These are phyloP conservation scores for Siniperca undulata DNA, from an alignment of 2,797 vertebrate species.

Conservation along the genomic window DNA sequence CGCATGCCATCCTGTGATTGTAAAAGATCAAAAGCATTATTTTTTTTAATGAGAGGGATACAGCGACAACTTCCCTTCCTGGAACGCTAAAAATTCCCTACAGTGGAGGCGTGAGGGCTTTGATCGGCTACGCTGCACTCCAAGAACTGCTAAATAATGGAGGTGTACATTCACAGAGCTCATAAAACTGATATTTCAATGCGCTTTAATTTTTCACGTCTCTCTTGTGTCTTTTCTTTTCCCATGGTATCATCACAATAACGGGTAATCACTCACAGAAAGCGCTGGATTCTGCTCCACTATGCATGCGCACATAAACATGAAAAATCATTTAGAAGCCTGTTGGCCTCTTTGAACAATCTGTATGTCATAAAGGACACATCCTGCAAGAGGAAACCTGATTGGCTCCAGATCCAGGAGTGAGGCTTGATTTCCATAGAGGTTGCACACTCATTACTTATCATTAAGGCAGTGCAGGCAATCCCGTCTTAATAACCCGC, in stretches of 20 bases:
- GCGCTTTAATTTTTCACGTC: constrained; percentile 26
- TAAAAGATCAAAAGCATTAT: constrained; percentile 72
- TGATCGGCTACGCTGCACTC: constrained; percentile 62
- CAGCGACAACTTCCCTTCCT: constrained; percentile 63
- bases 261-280: not conserved
- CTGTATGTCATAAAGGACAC: constrained; percentile 5
- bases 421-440: constrained; percentile 57
- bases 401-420: constrained; percentile 24
- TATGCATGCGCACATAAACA: not conserved
- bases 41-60: constrained; percentile 35
- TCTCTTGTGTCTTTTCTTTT: not conserved
- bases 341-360: not conserved
- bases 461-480: constrained; percentile 49
- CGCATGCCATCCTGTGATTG: constrained; percentile 61
- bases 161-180: constrained; percentile 51
- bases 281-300: not conserved
- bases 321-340: constrained; percentile 2
- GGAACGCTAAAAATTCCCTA: constrained; percentile 52
- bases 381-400: constrained; percentile 21
- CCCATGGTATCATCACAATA: not conserved
- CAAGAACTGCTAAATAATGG: constrained; percentile 71
- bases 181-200: constrained; percentile 24
- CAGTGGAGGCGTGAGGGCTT: constrained; percentile 51
- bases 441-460: constrained; percentile 58
- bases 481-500: constrained; percentile 62